phyloP scores from a whole-genome alignment of 2,113 vertebrate species.

The Thermophis baileyi region DNA sequence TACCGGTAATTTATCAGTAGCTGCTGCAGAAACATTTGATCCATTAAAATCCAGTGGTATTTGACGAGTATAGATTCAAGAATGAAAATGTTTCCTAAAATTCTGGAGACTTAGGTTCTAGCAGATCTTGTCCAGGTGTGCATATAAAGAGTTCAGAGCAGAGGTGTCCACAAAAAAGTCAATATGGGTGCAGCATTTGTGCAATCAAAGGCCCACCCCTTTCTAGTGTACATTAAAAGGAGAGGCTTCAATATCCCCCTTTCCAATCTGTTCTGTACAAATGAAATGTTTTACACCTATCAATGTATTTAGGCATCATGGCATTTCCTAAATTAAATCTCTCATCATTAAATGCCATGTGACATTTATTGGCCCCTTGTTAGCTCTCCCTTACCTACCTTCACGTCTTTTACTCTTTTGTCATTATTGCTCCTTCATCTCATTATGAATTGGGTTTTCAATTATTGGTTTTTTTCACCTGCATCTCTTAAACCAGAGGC shows the following conservation, averaged over 20 bases:
- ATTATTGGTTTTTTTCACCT: background rate
- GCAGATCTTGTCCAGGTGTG: background rate
- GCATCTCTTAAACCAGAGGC: background rate
- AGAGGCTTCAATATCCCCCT: background rate
- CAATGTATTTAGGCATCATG: background rate
- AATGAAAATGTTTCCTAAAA: background rate
- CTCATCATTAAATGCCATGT: slow-evolving; percentile 24
- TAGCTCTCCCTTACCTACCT: background rate
- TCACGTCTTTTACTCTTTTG: background rate
- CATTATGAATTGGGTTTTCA: slow-evolving; percentile 1
- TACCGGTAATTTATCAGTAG: background rate
- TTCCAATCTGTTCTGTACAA: background rate
- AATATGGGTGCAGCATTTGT: background rate
- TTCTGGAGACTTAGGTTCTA: background rate
- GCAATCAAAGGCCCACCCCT: background rate
- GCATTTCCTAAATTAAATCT: background rate
- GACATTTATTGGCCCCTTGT: background rate
- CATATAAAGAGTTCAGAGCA: background rate
- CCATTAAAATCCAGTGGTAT: background rate
- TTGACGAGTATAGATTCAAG: background rate
- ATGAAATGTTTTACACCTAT: background rate
- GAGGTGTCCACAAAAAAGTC: background rate
- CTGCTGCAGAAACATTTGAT: background rate
- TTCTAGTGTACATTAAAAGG: background rate
- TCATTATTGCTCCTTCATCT: slow-evolving; percentile 4